Conservation (phyloP, 2,888 invertebrate species). For the Napeogenes inachia region DNA sequence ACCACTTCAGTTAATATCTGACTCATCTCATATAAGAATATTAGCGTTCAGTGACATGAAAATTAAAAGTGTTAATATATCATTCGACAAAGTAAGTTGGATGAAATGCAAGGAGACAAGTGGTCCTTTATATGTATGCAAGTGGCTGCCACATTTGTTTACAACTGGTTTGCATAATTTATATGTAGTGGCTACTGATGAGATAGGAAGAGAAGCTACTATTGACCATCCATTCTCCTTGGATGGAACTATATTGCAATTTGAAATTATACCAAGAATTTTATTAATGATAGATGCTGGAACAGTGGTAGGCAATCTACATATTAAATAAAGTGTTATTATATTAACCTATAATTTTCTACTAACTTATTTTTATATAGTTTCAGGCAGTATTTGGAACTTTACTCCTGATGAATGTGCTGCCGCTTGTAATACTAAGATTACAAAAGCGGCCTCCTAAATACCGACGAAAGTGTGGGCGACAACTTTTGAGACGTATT, state of each 20-base stretch:
- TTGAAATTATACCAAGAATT: constrained; percentile 82
- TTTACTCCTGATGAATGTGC: constrained; percentile 77
- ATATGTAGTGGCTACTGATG: constrained; percentile 79
- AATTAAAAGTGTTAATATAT: constrained; percentile 81
- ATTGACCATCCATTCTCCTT: constrained; percentile 86
- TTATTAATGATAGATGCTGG: constrained; percentile 87
- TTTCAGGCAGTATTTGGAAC: constrained; percentile 83
- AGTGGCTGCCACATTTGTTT: constrained; percentile 85
- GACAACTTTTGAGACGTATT: constrained; percentile 74
- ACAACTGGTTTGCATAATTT: constrained; percentile 81
- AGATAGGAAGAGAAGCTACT: constrained; percentile 71
- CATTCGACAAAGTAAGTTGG: constrained; percentile 82
- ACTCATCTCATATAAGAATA: constrained; percentile 89
- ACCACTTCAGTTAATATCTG: constrained; percentile 79
- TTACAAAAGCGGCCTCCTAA: constrained; percentile 70
- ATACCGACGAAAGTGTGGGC: constrained; percentile 71
- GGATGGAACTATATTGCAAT: constrained; percentile 82
- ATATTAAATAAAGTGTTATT: not conserved
- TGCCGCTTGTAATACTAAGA: constrained; percentile 81
- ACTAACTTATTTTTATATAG: constrained; percentile 55
- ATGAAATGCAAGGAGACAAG: constrained; percentile 75
- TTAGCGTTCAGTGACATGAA: constrained; percentile 85
- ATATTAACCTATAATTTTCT: not conserved
- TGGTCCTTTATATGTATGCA: constrained; percentile 83
- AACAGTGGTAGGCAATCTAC: constrained; percentile 84